These are phyloP conservation scores for Pangasius krempfi DNA, from an alignment of 2,797 vertebrate species.

Conservation along the genomic window DNA sequence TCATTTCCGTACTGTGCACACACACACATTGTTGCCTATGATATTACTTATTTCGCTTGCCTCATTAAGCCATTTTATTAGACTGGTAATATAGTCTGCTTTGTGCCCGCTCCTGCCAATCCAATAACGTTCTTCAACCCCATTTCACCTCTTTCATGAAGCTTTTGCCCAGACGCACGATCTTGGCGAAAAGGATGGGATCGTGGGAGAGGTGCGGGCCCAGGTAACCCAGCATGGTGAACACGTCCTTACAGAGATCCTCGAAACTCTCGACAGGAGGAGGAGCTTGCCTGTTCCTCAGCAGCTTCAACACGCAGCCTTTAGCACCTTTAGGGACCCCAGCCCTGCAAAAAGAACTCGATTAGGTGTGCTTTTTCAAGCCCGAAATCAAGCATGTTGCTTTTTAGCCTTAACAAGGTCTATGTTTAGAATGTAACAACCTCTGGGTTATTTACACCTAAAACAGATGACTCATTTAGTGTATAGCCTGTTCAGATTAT, in stretches of 20 bases:
- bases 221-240: slow-evolving; percentile 95
- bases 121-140: too few species aligned
- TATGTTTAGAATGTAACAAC: neutral
- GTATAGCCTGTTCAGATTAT: neutral
- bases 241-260: slow-evolving; percentile 88
- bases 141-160: slow-evolving; percentile 97
- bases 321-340: slow-evolving; percentile 94
- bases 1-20: neutral
- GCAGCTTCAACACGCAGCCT: slow-evolving; percentile 78
- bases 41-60: neutral
- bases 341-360: slow-evolving; percentile 71
- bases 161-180: slow-evolving; percentile 92
- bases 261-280: slow-evolving; percentile 89
- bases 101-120: neutral
- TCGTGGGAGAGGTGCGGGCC: slow-evolving; percentile 96
- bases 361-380: neutral
- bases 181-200: slow-evolving; percentile 94
- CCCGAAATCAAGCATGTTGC: neutral
- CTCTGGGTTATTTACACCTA: neutral
- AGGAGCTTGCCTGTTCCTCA: slow-evolving; percentile 86
- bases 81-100: too few species aligned
- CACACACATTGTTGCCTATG: neutral
- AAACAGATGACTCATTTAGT: neutral
- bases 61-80: neutral
- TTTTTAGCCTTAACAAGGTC: neutral